Evolutionary conservation across 2,113 vertebrate species (phyloP), one percentile per base, ranked within the genome.

Genomic region (Theristicus caerulescens): DNA sequence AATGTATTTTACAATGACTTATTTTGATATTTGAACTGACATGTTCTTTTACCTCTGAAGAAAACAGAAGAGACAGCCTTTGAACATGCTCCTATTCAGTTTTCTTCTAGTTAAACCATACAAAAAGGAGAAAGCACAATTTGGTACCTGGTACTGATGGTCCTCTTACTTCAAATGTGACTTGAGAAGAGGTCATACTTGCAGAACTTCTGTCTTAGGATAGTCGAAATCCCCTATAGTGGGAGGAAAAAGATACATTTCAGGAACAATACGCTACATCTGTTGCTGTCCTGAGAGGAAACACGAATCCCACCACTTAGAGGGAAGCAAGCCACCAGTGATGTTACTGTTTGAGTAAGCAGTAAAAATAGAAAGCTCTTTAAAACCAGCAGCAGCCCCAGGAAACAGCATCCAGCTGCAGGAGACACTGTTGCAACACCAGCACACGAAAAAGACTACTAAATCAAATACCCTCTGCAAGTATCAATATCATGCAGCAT

Each of bases 121-220:
- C 3, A 80, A 32, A 78, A 85, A 82, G 13, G 9, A 89, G 10
- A 86, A 83, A 67, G 16, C 11, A 52, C 26, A 13, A 81, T 81
- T 82, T 82, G 38, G 92, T 99, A 99, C 99, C 99, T 98, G 98
- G 97, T 59, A 97, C 97, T 62, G 99, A 98, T n/a, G 97, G 91
- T 96, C 99, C 99, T 98, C 97, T 98, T 81, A 99, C 92, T 96
- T 97, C 92, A 96, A 99, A 98, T 59, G 98, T 99, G 86, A 99
- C 98, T 94, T 97, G 98, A 97, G 98, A 97, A 78, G 94, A 97
- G 82, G 98, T 98, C 99, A 99, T 99, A 69, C 46, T 98, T 98
- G 96, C 86, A 91, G 90, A 82, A 44, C 27, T 93, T 84, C 2
- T 10, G 57, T 83, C 90, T 79, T 55, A 65, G 21, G 34, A n/a